phyloP scores from a whole-genome alignment of 2,888 invertebrate genomes.

The Lasioglossum figueresi region DNA sequence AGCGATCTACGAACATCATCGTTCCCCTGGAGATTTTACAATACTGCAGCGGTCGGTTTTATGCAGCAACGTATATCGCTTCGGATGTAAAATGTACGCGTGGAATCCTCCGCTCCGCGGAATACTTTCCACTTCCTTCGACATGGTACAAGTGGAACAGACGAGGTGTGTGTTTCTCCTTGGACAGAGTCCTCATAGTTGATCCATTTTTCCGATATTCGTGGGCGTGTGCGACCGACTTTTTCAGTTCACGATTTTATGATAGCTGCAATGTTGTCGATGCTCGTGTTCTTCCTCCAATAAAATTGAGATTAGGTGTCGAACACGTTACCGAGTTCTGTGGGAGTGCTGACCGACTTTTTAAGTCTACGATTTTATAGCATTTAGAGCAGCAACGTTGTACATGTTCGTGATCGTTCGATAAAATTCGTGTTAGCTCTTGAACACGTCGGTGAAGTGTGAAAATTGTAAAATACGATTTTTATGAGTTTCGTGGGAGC shows the following conservation, averaged over 20 bases:
- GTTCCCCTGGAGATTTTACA: neutral
- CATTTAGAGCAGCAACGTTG: neutral
- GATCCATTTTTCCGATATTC: neutral
- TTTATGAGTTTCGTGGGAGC: neutral
- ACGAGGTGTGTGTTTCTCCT: neutral
- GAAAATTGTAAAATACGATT: neutral
- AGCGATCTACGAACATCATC: neutral
- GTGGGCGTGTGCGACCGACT: neutral
- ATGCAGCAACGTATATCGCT: neutral
- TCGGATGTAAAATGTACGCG: neutral
- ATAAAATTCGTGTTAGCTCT: neutral
- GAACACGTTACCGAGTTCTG: neutral
- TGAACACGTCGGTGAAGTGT: neutral
- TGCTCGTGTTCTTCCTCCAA: neutral
- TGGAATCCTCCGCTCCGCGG: neutral
- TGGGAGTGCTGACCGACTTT: neutral
- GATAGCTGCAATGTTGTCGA: neutral
- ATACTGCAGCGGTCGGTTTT: neutral
- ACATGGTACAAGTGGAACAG: neutral
- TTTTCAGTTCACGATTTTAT: neutral
- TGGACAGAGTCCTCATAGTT: neutral
- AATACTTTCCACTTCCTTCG: constrained; percentile 4
- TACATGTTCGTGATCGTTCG: neutral
- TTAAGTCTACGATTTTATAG: neutral
- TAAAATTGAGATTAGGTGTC: neutral